These are phyloP conservation scores for Nephrotoma guestfalica DNA, from an alignment of 2,888 invertebrate genomes.

Conservation along the genomic window DNA sequence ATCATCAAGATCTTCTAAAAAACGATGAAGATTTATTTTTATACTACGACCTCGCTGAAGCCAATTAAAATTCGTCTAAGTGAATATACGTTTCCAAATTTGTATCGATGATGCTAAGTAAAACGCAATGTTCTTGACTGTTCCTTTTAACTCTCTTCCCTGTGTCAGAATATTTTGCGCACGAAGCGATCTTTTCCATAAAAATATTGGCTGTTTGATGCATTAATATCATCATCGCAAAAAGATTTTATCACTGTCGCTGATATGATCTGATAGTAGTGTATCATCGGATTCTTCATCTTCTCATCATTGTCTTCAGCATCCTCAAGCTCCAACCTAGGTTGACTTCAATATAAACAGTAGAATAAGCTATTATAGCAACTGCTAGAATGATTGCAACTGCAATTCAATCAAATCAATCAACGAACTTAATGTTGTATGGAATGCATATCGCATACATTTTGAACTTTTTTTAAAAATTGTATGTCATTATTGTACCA, in stretches of 20 bases:
- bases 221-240: not conserved
- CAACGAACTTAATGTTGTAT: too few relatives aligned
- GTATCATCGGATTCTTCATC: not conserved
- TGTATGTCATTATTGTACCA: too few relatives aligned
- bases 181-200: not conserved
- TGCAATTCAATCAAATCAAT: too few relatives aligned
- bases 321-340: not conserved
- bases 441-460: too few relatives aligned
- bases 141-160: not conserved
- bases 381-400: too few relatives aligned
- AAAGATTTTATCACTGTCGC: not conserved
- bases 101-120: not conserved
- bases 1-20: not conserved
- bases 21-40: too few relatives aligned
- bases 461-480: too few relatives aligned
- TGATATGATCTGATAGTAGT: not conserved
- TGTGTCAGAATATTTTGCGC: too few relatives aligned
- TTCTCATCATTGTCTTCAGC: not conserved
- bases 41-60: not conserved
- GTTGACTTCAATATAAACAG: too few relatives aligned
- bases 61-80: not conserved
- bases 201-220: not conserved
- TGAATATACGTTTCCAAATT: not conserved
- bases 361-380: too few relatives aligned
- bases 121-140: not conserved